Base-by-base conservation (phyloP, 35 echinoderm and acorn worm genomes). In the Heliocidaris tuberculata region DNA sequence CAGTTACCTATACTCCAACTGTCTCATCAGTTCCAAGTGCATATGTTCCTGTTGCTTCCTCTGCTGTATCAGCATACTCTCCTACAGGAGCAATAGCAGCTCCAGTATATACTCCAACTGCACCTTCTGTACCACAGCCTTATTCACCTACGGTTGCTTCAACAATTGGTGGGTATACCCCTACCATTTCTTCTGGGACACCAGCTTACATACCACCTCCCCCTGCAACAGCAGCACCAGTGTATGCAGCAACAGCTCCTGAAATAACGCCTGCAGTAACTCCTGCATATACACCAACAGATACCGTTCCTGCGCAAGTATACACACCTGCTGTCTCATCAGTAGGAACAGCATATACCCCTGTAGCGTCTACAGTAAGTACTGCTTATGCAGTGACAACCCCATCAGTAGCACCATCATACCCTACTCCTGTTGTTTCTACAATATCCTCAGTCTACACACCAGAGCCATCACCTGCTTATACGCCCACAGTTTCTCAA, bases 331-430 rank as follows among this genome's bases (percentile, higher is more conserved):
- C 29, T 47, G 87, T 48, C 47, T 48, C 91, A 50, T 10, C 47
- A 30, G 49, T 93, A 31, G 19, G 48, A 93, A 15, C 48, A n/a
- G 48, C 47, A 93, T 93, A 93, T 93, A 93, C 91, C 50, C 91
- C 91, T 31, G 27, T 48, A 21, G 91, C n/a, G 29, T 93, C 91
- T 0, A 31, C 91, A 30, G 91, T 31, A 50, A 30, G 48, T 48
- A 49, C 91, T 9, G 91, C 91, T 48, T 93, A 93, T 9, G 48
- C 87, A 16, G 31, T 48, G 47, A 89, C 87, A 9, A 48, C 31
- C 24, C 47, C 87, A 32, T 47, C 87, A 89, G 87, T 48, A 17
- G 29, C 47, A 48, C 87, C 87, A 32, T 48, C 87, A 19, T 78
- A 78, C 27, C 65, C 65, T 27, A 2, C 60, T 70, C 50, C 50